A percentile compares a stretch with the other conserved stretches of the same genome.
Conservation (phyloP, 2,797 vertebrate genomes). For the Cyclopterus lumpus region DNA sequence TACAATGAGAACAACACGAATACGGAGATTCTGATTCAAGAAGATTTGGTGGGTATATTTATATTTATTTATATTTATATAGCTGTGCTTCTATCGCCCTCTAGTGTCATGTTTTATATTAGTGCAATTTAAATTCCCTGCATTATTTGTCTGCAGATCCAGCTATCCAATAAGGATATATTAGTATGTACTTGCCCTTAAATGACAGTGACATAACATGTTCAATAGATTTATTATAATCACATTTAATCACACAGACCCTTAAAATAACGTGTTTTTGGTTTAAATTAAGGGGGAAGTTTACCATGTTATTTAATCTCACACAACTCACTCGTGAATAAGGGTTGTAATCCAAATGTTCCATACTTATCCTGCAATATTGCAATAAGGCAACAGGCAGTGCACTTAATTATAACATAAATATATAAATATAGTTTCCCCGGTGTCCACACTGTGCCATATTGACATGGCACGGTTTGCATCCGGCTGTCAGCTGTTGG, state of each 20-base stretch:
- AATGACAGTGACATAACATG: background rate
- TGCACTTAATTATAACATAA: background rate
- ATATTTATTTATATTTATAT: no score
- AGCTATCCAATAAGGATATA: background rate
- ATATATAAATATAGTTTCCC: background rate
- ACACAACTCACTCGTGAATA: background rate
- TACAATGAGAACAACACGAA: background rate
- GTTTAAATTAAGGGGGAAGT: background rate
- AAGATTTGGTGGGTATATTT: background rate
- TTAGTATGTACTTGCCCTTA: background rate
- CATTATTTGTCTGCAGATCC: background rate
- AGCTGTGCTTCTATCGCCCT: conserved; percentile 36
- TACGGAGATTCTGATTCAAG: background rate
- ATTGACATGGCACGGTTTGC: background rate
- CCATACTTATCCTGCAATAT: background rate
- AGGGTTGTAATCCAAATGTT: background rate
- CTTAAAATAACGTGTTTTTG: background rate
- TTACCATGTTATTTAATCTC: background rate
- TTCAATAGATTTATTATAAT: background rate
- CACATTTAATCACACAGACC: background rate
- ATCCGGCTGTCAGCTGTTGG: background rate
- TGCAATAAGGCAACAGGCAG: background rate
- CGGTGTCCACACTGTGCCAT: no score
- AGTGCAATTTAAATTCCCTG: conserved; percentile 6
- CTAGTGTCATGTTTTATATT: conserved; percentile 30